Evolutionary conservation across 2,888 invertebrate species (phyloP).

Genomic region (Andrena dorsata): DNA sequence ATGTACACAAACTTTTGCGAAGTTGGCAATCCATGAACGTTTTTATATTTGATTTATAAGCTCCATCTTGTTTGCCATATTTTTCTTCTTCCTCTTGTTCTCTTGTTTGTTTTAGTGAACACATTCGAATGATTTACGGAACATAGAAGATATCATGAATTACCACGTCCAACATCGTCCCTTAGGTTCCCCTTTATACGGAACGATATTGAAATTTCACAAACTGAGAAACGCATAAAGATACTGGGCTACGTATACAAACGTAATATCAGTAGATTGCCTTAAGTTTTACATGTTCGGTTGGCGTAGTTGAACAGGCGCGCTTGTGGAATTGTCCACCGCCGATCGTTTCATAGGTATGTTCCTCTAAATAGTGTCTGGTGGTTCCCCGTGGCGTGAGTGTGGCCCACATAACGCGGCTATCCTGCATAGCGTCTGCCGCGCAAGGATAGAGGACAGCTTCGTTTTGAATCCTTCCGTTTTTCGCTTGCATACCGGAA

Average conservation of each 20-base stretch:
- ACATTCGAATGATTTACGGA: not conserved
- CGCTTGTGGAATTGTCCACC: slow-evolving; percentile 76
- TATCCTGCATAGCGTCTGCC: slow-evolving; percentile 87
- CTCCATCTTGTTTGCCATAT: not conserved
- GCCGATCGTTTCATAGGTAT: slow-evolving; percentile 83
- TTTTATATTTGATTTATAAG: not conserved
- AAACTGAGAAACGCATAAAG: slow-evolving; percentile 3
- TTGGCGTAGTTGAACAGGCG: slow-evolving; percentile 82
- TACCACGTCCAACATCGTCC: not conserved
- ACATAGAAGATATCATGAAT: not conserved
- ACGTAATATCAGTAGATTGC: slow-evolving; percentile 75
- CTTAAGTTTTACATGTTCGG: slow-evolving; percentile 83
- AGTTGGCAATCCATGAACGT: not conserved
- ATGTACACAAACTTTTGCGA: not conserved
- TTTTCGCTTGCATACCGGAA: slow-evolving; percentile 81
- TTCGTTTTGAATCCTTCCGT: slow-evolving; percentile 85
- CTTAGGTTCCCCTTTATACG: not conserved
- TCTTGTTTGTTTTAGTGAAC: not conserved
- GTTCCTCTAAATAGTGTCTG: slow-evolving; percentile 87
- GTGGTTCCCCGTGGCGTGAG: slow-evolving; percentile 92
- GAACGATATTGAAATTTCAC: not conserved
- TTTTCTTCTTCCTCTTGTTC: not conserved
- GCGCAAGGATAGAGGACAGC: slow-evolving; percentile 87
- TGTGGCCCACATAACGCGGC: slow-evolving; percentile 93
- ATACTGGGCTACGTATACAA: slow-evolving; percentile 53